Conservation (phyloP, 2,888 invertebrate genomes). For the Ennomos quercinarius region DNA sequence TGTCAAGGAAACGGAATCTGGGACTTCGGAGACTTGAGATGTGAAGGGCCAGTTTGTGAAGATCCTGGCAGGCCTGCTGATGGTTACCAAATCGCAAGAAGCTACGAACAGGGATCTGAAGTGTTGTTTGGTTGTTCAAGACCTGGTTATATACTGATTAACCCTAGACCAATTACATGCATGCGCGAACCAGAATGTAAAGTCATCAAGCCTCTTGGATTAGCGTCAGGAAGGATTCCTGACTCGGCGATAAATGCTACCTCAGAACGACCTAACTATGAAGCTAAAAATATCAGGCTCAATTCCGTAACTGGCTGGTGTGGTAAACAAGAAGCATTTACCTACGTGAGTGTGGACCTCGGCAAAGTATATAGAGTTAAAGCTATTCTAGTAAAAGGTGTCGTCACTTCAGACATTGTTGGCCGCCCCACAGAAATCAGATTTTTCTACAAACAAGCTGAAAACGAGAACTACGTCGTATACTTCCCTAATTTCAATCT, state of each 20-base stretch:
- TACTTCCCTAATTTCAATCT: conserved; percentile 98
- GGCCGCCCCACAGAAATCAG: conserved; percentile 98
- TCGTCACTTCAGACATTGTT: conserved; percentile 97
- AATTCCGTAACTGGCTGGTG: conserved; percentile 98
- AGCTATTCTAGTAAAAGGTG: conserved; percentile 96
- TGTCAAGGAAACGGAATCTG: conserved; percentile 97
- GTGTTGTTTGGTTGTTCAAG: conserved; percentile 95
- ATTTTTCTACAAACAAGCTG: conserved; percentile 98
- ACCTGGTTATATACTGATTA: conserved; percentile 96
- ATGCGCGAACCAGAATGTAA: conserved; percentile 97
- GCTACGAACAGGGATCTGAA: conserved; percentile 95
- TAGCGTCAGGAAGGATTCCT: conserved; percentile 96
- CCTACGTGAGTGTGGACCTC: conserved; percentile 97
- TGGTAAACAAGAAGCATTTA: conserved; percentile 98
- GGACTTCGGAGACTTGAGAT: conserved; percentile 98
- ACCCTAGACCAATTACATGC: conserved; percentile 95
- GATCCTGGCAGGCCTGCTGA: conserved; percentile 98
- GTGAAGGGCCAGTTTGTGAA: conserved; percentile 98
- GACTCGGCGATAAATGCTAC: conserved; percentile 98
- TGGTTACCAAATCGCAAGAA: conserved; percentile 93
- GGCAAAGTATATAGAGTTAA: conserved; percentile 97
- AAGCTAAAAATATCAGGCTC: conserved; percentile 94
- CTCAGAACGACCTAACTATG: conserved; percentile 96
- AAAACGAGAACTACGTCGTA: conserved; percentile 97
- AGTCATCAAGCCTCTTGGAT: conserved; percentile 95